Conservation (phyloP, 1,140 invertebrate genomes). For the Pantala flavescens region DNA sequence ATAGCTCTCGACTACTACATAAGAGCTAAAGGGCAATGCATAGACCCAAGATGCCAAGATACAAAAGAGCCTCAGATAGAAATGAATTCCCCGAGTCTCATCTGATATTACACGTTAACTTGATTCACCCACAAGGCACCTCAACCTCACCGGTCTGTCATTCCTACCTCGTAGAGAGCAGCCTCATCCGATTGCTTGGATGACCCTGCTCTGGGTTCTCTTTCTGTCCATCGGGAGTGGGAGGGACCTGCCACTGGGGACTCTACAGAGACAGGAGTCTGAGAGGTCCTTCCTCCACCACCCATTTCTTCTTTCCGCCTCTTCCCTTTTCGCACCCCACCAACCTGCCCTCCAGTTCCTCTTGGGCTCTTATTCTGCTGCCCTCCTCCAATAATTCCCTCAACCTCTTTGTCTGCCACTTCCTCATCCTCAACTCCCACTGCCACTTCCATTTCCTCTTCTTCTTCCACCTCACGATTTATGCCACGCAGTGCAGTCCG, state of each 20-base stretch:
- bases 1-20: not conserved
- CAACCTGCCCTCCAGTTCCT: not conserved
- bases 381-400: not conserved
- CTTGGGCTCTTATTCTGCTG: not conserved
- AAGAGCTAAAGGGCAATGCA: not conserved
- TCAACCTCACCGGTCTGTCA: not conserved
- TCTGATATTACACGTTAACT: not conserved
- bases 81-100: not conserved
- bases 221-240: not conserved
- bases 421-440: not conserved
- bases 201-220: not conserved
- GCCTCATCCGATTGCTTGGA: not conserved
- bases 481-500: not conserved
- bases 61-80: not conserved
- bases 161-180: not conserved
- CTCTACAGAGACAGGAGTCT: not conserved
- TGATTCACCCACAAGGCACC: not conserved
- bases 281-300: not conserved
- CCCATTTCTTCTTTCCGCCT: not conserved
- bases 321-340: not conserved
- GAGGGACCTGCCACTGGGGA: not conserved
- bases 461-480: not conserved
- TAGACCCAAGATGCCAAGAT: not conserved
- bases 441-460: not conserved
- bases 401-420: not conserved